Evolutionary conservation across 2,797 vertebrate genomes (phyloP), one percentile per base, ranked within the genome.

Genomic region (Hipposideros larvatus): DNA sequence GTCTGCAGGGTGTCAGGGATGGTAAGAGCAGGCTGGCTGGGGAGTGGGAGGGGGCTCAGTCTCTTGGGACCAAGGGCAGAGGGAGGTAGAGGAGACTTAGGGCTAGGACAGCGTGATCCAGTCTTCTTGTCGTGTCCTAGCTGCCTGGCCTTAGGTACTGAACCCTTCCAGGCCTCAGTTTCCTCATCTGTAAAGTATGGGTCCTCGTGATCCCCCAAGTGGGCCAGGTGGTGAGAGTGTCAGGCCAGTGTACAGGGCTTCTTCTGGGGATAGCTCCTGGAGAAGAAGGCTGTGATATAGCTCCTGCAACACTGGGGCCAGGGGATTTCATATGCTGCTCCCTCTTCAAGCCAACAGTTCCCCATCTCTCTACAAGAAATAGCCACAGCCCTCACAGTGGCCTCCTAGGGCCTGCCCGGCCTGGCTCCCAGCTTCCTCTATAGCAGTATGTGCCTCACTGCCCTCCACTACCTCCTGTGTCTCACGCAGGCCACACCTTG

Each of bases 31-130:
- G 87, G 14, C 28, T 55, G n/a, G 28, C 57, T 11, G 1, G 48
- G 10, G 0, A 66, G 18, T 11, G 41, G n/a, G 19, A 55, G 41
- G 31, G n/a, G 71, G 31, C 55, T 71, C 0, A 0, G 24, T 59
- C 31, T 74, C 41, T n/a, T 16, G 80, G 55, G 73, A 87, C 37
- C 10, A 31, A 26, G 85, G 43, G 48, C 65, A 68, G 71, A 66
- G 48, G 41, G 84, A 37, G 26, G 65, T 28, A n/a, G 18, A 63
- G 28, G 74, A 59, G 63, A 19, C 68, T 73, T 41, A 4, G 43
- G 34, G 34, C 24, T n/a, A 11, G 10, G 18, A 14, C 0, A 5
- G 59, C 3, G 0, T 22, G 46, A 6, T 15, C 51, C 2, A 3
- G 34, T 18, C 55, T 68, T 19, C 6, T 22, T 3, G 1, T 70